Evolutionary conservation across 2,113 vertebrate species (phyloP).

Genomic region (Myotis yumanensis): DNA sequence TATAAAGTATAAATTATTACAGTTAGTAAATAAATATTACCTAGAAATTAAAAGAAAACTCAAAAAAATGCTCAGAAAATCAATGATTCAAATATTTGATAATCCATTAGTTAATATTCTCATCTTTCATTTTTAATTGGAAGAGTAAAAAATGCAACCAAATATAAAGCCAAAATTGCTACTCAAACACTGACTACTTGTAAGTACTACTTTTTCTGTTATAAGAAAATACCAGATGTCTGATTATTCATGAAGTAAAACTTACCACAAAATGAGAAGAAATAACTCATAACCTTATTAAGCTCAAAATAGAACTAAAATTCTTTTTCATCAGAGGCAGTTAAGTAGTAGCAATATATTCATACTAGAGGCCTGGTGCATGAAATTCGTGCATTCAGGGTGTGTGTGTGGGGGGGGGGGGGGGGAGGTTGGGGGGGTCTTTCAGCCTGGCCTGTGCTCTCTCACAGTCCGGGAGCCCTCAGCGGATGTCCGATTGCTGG

Average conservation of each 20-base stretch:
- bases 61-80: conserved; percentile 20
- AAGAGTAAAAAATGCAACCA: neutral
- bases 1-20: neutral
- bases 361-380: too few relatives aligned
- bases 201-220: neutral
- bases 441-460: too few relatives aligned
- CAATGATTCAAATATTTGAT: neutral
- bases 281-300: neutral
- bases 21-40: neutral
- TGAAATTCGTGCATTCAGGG: too few relatives aligned
- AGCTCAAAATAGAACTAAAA: conserved; percentile 2
- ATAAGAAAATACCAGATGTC: neutral
- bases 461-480: too few relatives aligned
- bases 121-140: neutral
- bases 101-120: neutral
- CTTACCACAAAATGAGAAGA: neutral
- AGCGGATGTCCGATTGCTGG: too few relatives aligned
- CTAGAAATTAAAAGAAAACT: neutral
- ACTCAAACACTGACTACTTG: neutral
- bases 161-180: neutral
- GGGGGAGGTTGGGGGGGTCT: too few relatives aligned
- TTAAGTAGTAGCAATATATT: neutral
- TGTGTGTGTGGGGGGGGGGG: too few relatives aligned
- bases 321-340: neutral
- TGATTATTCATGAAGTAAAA: conserved; percentile 19